Evolutionary conservation across 1,140 invertebrate species (phyloP), one percentile per base, ranked within the genome.

Genomic region (Diabrotica virgifera): DNA sequence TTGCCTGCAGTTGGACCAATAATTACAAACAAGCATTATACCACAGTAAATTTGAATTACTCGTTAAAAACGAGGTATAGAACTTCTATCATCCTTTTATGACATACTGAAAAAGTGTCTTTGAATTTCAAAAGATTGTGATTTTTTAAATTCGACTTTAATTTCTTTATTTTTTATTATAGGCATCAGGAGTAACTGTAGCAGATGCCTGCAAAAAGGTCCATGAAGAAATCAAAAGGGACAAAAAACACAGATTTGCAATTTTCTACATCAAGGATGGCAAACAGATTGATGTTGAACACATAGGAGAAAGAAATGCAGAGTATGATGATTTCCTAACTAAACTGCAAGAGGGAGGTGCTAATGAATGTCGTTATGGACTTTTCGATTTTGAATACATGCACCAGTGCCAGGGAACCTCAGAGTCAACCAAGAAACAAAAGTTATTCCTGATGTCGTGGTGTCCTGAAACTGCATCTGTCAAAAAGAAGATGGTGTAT

Each of bases 401-500:
- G 82, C 93, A 95, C 84, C 93, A 95, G 80, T 95, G 93, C 80
- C 93, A 95, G 82, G 93, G 94, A 76, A 95, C 93, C 71, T 92
- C 93, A 70, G 93, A 95, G 84, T 91, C 90, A 76, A 92, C 91
- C 80, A 95, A 95, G 86, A 96, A 95, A 87, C 92, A 95, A 80
- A 96, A 96, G 81, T 82, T 97, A 63, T 95, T 96, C 85, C 86
- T 97, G 78, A 96, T 97, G 94, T 94, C 92, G 76, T 96, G 93
- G 94, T 97, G 94, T 86, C 96, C 96, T 36, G 95, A 98, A 82
- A 94, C 91, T 79, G 94, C 95, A 74, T 95, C 94, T 82, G 92
- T 97, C 64, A 97, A 97, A 87, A 96, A 97, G 91, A 98, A 98
- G 90, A 98, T 98, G 95, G 90, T 98, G 86, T 98, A 98, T 84